Evolutionary conservation across 2,888 invertebrate species (phyloP).

Genomic region (Tethea ocularis): DNA sequence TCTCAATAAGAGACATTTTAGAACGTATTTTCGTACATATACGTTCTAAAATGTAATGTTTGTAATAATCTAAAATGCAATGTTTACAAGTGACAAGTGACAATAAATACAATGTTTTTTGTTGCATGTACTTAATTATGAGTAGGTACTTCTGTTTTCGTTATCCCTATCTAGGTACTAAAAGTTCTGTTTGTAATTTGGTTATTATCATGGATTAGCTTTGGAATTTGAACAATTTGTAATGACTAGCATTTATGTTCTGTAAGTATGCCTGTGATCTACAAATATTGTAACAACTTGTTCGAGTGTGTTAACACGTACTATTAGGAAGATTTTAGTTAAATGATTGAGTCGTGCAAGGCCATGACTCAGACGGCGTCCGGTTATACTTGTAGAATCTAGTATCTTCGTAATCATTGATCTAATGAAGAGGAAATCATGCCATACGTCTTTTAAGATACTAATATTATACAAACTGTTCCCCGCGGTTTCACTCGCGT

Average conservation of each 20-base stretch:
- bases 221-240: too few relatives aligned
- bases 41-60: too few relatives aligned
- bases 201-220: too few relatives aligned
- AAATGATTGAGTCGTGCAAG: conserved; percentile 4
- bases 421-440: not conserved
- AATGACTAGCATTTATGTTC: not conserved
- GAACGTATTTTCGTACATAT: too few relatives aligned
- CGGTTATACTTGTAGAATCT: not conserved
- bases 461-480: too few relatives aligned
- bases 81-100: not conserved
- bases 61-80: not conserved
- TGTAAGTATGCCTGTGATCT: not conserved
- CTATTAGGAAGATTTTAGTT: not conserved
- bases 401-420: not conserved
- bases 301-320: not conserved
- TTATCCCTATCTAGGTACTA: too few relatives aligned
- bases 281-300: not conserved
- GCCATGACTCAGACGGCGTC: conserved; percentile 2
- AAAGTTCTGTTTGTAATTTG: too few relatives aligned
- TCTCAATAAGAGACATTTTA: too few relatives aligned
- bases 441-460: not conserved
- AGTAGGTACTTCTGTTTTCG: not conserved
- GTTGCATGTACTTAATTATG: not conserved
- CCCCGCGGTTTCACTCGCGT: too few relatives aligned
- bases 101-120: not conserved